Base-by-base conservation (phyloP, 64 coral and sea anemone genomes). In the Exaiptasia diaphana region DNA sequence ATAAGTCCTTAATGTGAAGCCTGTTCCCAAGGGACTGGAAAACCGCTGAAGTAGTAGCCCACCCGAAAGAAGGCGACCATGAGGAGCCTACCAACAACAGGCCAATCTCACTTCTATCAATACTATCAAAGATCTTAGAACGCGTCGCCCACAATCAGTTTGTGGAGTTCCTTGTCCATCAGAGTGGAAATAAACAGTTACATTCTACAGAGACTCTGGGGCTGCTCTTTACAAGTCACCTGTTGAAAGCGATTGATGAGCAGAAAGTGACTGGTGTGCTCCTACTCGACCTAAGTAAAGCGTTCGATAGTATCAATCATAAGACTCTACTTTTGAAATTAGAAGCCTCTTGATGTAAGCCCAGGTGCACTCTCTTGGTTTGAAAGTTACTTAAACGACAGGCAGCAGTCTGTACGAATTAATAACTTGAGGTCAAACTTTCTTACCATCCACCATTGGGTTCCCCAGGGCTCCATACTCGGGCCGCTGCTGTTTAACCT, bases 161-260 rank as follows among this genome's bases (percentile, higher is more conserved):
- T 73, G 18, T 76, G 38, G 56, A 76, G 39, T 76, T 86, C 54
- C 37, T 86, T 20, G 42, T 46, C 3, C 63, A 76, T 64, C 72
- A 86, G 77, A 86, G 83, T 77, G 83, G 83, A 15, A 86, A 86
- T 28, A 86, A 58, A 50, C 76, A 86, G 36, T 25, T 48, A 48
- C 58, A 86, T 50, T 77, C 72, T 30, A 77, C 83, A 50, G 72
- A 87, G 58, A 87, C 83, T 50, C 55, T 73, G 10, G 56, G 67
- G 5, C 48, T 87, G 77, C 27, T 77, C 24, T 54, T 77, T 12
- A 77, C 83, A 29, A 73, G 67, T 15, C 43, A 77, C 21, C 57
- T 87, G 29, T 69, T 77, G 57, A 87, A 77, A 69, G 60, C 71
- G 38, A 87, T 77, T 25, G 83, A 87, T 52, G 26, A 77, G 56